phyloP scores from a whole-genome alignment of 2,797 vertebrate genomes.

The Tinamus major region DNA sequence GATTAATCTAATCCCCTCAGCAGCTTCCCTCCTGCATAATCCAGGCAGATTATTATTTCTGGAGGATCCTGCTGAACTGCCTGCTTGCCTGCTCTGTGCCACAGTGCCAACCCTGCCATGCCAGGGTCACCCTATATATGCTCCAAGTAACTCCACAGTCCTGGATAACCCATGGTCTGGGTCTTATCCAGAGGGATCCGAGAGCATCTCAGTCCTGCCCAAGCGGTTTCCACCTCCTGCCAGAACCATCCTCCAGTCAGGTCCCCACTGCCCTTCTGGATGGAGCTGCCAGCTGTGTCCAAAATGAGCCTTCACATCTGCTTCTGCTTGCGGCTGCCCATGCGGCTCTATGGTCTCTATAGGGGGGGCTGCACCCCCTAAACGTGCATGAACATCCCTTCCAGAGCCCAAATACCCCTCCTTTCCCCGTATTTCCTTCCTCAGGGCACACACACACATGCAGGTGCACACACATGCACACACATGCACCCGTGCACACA shows the following conservation, averaged over 20 bases:
- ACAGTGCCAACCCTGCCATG: not conserved
- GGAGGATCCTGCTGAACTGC: not conserved
- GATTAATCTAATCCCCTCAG: not conserved
- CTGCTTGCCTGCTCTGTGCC: fast-evolving
- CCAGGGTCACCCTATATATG: no score
- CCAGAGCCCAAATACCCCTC: not conserved
- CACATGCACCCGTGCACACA: fast-evolving
- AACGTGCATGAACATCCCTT: not conserved
- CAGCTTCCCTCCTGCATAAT: not conserved
- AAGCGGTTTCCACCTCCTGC: not conserved
- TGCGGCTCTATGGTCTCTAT: not conserved
- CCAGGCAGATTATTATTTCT: not conserved
- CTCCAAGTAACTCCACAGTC: fast-evolving
- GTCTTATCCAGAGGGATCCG: not conserved
- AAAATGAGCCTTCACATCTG: not conserved
- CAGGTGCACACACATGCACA: fast-evolving
- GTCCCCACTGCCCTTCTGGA: fast-evolving
- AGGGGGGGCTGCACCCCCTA: not conserved
- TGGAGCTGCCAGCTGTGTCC: not conserved
- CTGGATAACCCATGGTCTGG: not conserved
- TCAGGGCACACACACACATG: not conserved
- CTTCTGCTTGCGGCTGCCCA: not conserved
- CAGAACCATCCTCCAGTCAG: not conserved
- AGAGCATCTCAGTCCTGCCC: not conserved
- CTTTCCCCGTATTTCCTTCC: not conserved